Base-by-base conservation (phyloP, 2,797 vertebrate species). In the Petrocephalus sullivani region DNA sequence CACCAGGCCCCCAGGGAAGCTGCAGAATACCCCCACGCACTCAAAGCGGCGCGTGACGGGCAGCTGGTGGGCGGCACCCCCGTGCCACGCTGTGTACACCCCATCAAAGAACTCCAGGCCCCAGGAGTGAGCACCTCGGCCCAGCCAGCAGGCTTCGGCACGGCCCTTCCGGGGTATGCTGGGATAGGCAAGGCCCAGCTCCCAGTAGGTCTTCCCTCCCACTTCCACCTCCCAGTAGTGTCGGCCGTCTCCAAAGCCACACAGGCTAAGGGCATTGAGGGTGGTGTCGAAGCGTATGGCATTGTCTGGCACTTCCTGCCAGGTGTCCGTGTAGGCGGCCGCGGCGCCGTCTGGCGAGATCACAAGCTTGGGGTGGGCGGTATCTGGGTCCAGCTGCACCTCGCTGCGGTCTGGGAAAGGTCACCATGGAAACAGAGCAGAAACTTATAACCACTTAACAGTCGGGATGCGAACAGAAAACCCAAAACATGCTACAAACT, bases 211-310 rank as follows among this genome's bases (percentile, higher is more conserved):
- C 91, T 96, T 96, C 21, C 93, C 95, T 4, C 90, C 92, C 67
- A 96, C 95, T 19, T 96, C 94, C 2, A 96, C 92, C 88, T 96
- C 96, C 95, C 95, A 96, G 93, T 96, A 96, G 90, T 95, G 95
- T 58, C 94, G 94, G 5, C 94, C 95, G 9, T 91, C 93, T 56
- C 89, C 91, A 89, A 95, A 95, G 87, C 92, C 91, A 60, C 94
- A 92, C 85, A 84, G 84, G 87, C 96, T 96, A 90, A 96, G 94
- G 53, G 95, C 95, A 8, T 96, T 96, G 57, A 96, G 94, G 60
- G 96, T 96, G 89, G 93, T 94, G 94, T 96, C 96, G 49, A 96
- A 96, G 90, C 96, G 95, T 57, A 86, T 91, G 0, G 93, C 91
- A 49, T 90, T 92, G 89, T 96, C 95, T 7, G 93, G 92, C 4